Evolutionary conservation across 2,113 vertebrate species (phyloP), one percentile per base, ranked within the genome.

Genomic region (Struthio camelus): DNA sequence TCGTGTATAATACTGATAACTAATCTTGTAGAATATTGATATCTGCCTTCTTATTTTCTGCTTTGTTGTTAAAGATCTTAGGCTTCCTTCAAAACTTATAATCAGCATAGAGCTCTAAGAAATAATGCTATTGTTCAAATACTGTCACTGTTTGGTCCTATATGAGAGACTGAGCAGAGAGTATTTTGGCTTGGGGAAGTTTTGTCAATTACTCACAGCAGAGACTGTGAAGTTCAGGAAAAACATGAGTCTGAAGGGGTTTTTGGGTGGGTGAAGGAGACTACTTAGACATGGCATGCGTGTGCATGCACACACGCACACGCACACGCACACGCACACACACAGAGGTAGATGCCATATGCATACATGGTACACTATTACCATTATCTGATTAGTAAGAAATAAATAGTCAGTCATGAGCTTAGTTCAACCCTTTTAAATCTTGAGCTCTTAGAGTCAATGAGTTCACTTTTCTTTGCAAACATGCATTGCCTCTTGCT

Each of bases 291-390:
- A 54, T 24, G 23, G 8, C 42, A 14, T 64, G 46, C 6, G 17
- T 9, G 6, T 58, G 56, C 14, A 16, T 10, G 16, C 3, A 9
- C 5, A 30, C 2, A 53, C 23, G 24, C 34, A 48, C 16, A 48
- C 2, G 44, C 4, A 14, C 6, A 27, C 1, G 48, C 18, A 36
- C 2, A 54, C 4, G 9, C 4, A 27, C 1, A 46, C 22, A n/a
- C 34, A 56, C 10, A 46, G 3, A 51, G 3, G 32, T 0, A 50
- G 5, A 48, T 50, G 10, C 5, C 42, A 1, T 50, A 25, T 34
- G 8, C 32, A 51, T 54, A 46, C 0, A 23, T 92, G 64, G 80
- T 71, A 51, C 62, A 59, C 2, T 64, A 38, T 2, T 51, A 58
- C 44, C 14, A 24, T 5, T 64, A 3, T 14, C 6, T 15, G 48